phyloP scores from a whole-genome alignment of 2,113 vertebrate species.

The Nothoprocta pentlandii region DNA sequence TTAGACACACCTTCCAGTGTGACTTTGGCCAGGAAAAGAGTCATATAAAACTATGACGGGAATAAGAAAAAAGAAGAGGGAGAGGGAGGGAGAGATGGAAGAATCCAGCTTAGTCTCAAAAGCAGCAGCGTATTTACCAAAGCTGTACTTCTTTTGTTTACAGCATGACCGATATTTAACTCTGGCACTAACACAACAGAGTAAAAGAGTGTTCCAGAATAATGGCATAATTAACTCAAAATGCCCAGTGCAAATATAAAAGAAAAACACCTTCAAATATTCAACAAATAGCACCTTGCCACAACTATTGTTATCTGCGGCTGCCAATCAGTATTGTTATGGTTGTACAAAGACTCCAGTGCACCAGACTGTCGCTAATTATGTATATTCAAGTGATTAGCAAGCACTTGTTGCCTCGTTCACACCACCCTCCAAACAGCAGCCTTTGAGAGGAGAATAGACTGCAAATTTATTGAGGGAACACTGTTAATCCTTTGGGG shows the following conservation, averaged over 20 bases:
- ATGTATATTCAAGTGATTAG: constrained; percentile 85
- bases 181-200: constrained; percentile 32
- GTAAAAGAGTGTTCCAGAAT: constrained; percentile 33
- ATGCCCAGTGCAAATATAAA: constrained; percentile 59
- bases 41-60: neutral
- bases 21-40: neutral
- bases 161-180: constrained; percentile 20
- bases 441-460: constrained; percentile 85
- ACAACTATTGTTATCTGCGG: constrained; percentile 64
- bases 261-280: constrained; percentile 68
- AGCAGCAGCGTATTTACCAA: neutral
- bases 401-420: constrained; percentile 85
- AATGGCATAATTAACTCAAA: constrained; percentile 51
- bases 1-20: neutral
- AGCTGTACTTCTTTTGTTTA: neutral
- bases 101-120: neutral
- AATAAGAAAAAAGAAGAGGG: neutral
- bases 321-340: constrained; percentile 77
- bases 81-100: too few species aligned
- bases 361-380: constrained; percentile 85
- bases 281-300: constrained; percentile 66
- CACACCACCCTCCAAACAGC: constrained; percentile 83
- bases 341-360: constrained; percentile 77
- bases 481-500: constrained; percentile 87
- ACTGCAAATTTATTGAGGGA: constrained; percentile 85